Base-by-base conservation (phyloP, 2,888 invertebrate genomes). In the Cheilosia vernalis region DNA sequence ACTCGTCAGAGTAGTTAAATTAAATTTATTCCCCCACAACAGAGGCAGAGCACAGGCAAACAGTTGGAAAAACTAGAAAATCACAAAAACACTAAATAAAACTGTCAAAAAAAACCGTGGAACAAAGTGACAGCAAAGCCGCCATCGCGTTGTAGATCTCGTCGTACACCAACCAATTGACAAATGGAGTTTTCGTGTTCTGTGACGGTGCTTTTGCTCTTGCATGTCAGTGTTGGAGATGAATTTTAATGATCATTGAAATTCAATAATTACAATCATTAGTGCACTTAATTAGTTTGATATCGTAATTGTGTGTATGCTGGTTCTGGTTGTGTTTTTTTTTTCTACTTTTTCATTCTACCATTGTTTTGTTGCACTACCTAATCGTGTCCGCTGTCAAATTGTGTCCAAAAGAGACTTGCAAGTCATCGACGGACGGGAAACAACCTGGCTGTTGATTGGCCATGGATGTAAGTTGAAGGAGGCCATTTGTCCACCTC, bases 191-290 rank as follows among this genome's bases (percentile, higher is more conserved):
- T 87, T 79, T 80, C 63, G 72, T 61, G 74, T 72, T 69, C 69
- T 69, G 79, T 79, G 67, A 60, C 67, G 49, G 66, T 74, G 83
- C 70, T 87, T 87, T 83, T 87, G 70, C 79, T 70, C 85, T 81
- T 69, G 82, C 79, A 82, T 74, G 76, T 64, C 81, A 79, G 70
- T 81, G 80, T 87, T 82, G 84, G 87, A 81, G 87, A 81, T 81
- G 78, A 79, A 79, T 88, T 89, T 88, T 88, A 89, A 89, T 89
- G 89, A 89, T 89, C 89, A 89, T 89, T 88, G 72, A 73, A 87
- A 87, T 89, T 89, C 88, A 88, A 89, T 89, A 89, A 89, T 90
- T 89, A 90, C 88, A 88, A 85, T 85, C 85, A 85, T 85, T 85
- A 85, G 85, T 85, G 85, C 85, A 85, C 81, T 85, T 85, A 85